A percentile compares a stretch with the other conserved stretches of the same genome.
Conservation (phyloP, 1,140 invertebrate genomes). For the Tribolium madens region DNA sequence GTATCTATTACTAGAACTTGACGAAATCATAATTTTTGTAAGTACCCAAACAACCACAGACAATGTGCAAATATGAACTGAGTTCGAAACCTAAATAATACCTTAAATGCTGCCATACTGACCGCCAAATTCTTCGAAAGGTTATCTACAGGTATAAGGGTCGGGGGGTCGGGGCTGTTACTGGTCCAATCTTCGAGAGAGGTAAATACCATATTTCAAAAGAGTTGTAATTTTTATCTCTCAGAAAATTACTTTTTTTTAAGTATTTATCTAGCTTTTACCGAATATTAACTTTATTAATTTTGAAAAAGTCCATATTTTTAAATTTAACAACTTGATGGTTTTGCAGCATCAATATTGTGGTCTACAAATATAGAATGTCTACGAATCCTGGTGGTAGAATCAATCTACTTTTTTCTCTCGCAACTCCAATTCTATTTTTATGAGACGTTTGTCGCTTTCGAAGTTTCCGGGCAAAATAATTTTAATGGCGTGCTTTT, state of each 20-base stretch:
- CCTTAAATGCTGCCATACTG: neutral
- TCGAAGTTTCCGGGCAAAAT: constrained; percentile 23
- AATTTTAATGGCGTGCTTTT: constrained; percentile 33
- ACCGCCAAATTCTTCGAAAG: neutral
- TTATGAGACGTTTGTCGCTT: constrained; percentile 37
- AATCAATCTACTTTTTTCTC: constrained; percentile 38
- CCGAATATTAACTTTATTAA: neutral
- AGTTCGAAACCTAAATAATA: neutral
- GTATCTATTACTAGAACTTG: neutral
- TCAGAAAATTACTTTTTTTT: too few species aligned
- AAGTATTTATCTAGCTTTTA: neutral
- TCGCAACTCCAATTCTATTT: constrained; percentile 29
- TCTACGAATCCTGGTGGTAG: constrained; percentile 29
- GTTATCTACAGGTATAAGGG: neutral
- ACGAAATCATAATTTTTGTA: neutral
- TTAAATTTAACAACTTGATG: neutral
- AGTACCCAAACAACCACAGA: neutral
- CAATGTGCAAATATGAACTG: neutral
- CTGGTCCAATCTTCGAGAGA: neutral
- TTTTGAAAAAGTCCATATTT: neutral
- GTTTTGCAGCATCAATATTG: constrained; percentile 15
- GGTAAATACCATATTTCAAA: neutral
- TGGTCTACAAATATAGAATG: constrained; percentile 29
- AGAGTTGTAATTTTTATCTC: too few species aligned
- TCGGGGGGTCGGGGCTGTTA: neutral